Conservation (phyloP, 1,140 invertebrate species). For the Euura lappo region DNA sequence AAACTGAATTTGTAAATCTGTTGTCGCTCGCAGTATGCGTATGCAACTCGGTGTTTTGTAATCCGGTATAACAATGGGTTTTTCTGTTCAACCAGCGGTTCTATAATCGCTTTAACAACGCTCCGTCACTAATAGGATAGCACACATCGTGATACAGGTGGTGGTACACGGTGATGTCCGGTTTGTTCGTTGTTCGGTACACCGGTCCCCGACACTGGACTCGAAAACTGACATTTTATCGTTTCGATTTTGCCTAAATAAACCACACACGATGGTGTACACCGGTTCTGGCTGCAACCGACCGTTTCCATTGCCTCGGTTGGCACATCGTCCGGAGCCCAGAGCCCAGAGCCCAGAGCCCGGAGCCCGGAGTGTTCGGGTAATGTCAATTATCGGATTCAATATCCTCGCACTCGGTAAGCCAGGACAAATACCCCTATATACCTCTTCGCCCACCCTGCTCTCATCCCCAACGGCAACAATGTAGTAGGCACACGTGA, state of each 20-base stretch:
- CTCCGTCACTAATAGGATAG: conserved; percentile 57
- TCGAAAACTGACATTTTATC: conserved; percentile 43
- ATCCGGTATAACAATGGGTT: background rate
- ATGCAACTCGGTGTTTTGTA: background rate
- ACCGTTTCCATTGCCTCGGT: background rate
- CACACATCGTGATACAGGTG: conserved; percentile 52
- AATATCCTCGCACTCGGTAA: conserved; percentile 59
- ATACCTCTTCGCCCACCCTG: conserved; percentile 12
- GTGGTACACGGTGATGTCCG: conserved; percentile 9
- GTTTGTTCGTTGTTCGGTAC: background rate
- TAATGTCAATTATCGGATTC: conserved; percentile 61
- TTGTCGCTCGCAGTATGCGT: too few relatives aligned
- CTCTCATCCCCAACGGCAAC: background rate
- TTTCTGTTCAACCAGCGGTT: conserved; percentile 18
- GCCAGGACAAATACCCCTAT: conserved; percentile 60
- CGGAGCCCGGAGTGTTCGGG: conserved; percentile 8
- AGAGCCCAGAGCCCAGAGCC: background rate
- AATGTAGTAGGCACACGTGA: background rate
- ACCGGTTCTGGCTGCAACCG: conserved; percentile 7
- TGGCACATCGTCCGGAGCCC: background rate
- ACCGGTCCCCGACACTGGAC: conserved; percentile 20
- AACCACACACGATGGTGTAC: conserved; percentile 26
- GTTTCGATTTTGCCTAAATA: conserved; percentile 48
- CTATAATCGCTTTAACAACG: conserved; percentile 58
- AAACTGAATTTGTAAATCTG: background rate